Base-by-base conservation (phyloP, 2,797 vertebrate genomes). In the Pachyuromys duprasi region DNA sequence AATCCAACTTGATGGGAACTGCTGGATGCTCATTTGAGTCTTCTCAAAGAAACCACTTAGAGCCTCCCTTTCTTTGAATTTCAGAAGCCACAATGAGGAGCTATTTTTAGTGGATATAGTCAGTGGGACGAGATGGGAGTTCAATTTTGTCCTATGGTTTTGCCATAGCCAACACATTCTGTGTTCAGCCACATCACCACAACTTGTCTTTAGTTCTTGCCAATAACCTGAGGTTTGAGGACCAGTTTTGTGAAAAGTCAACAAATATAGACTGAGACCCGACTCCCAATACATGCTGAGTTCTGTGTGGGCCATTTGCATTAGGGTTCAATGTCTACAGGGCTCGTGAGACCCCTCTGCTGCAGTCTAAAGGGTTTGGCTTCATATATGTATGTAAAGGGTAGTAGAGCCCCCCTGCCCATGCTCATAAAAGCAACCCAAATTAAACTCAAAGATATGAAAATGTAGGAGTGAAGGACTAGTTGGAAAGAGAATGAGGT, bases 21-120 rank as follows among this genome's bases (percentile, higher is more conserved):
- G 9, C 14, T 67, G 67, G 60, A 81, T 69, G 69, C 33, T 72
- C 65, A 11, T 0, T n/a, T n/a, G 31, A 98, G 72, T 33, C 20
- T 91, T 97, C 92, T 81, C 75, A 42, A 96, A 88, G 89, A 95
- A 97, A 87, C 86, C 67, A 42, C 70, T 67, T 74, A 42, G 83
- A 91, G 22, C 39, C 3, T 2, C 55, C 33, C 82, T 96, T 95
- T 89, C 62, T 97, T 78, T 92, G 75, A 86, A 75, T 96, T 63
- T 92, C 62, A 93, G 86, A 96, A 96, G 84, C 96, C 93, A 95
- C 93, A 97, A n/a, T 94, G 65, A 93, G 84, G 18, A 92, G 65
- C 90, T 89, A 76, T 95, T 93, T 94, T 96, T 82, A 95, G 94
- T 94, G 82, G 69, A 28, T 93, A 82, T 89, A 62, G 80, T 79